phyloP scores from a whole-genome alignment of 2,113 vertebrate genomes.

The Calonectris borealis region DNA sequence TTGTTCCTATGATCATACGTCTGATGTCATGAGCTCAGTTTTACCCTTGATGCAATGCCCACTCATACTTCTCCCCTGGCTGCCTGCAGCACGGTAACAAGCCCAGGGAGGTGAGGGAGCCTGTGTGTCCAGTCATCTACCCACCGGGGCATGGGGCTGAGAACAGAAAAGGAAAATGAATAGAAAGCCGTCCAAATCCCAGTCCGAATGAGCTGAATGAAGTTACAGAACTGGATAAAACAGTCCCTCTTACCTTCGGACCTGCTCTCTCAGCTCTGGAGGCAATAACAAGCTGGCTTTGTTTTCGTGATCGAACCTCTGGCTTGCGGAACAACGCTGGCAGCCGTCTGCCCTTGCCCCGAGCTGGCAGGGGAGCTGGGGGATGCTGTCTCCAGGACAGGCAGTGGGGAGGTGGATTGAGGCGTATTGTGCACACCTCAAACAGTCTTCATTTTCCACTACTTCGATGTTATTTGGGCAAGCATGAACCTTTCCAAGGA shows the following conservation, averaged over 20 bases:
- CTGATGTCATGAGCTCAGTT: not conserved
- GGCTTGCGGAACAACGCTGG: not conserved
- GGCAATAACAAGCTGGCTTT: constrained; percentile 12
- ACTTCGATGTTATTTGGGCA: not conserved
- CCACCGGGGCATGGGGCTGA: not conserved
- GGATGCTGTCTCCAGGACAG: not conserved
- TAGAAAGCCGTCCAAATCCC: not conserved
- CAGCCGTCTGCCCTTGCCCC: not conserved
- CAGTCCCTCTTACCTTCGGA: not conserved
- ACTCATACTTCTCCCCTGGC: not conserved
- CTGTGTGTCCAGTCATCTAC: not conserved
- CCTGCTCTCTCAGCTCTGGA: not conserved
- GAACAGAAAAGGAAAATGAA: not conserved
- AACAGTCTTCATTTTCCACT: not conserved
- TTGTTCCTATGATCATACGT: not conserved
- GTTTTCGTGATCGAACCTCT: not conserved
- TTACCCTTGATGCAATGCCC: not conserved
- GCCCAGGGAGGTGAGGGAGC: not conserved
- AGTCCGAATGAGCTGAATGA: not conserved
- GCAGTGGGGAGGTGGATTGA: not conserved
- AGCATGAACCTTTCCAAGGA: not conserved
- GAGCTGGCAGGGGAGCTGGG: not conserved
- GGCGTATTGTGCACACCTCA: not conserved
- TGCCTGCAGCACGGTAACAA: not conserved
- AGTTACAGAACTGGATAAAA: constrained; percentile 10